These are phyloP conservation scores for Rhinella marina DNA, from an alignment of 2,797 vertebrate species.

Conservation along the genomic window DNA sequence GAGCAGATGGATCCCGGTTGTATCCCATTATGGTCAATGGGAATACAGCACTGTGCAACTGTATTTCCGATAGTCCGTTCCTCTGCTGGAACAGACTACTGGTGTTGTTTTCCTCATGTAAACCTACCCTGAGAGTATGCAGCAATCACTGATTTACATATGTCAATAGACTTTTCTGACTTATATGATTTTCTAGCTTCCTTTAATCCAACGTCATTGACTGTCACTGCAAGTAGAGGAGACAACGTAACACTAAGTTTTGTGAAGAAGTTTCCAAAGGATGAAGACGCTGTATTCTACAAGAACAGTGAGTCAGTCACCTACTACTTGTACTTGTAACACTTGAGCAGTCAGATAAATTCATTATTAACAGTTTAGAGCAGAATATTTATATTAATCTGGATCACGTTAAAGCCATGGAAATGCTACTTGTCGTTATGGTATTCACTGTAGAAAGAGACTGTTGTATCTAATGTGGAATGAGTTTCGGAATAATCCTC, in stretches of 20 bases:
- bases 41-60: no score
- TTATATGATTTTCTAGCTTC: constrained; percentile 74
- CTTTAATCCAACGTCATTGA: constrained; percentile 81
- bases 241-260: constrained; percentile 83
- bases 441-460: no score
- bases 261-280: constrained; percentile 74
- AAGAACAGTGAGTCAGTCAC: constrained; percentile 76
- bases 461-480: neutral
- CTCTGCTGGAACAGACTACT: no score
- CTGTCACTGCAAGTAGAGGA: constrained; percentile 82
- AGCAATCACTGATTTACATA: no score
- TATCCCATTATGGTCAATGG: no score
- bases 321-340: neutral
- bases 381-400: no score
- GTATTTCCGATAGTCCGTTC: no score
- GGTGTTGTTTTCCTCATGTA: no score
- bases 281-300: constrained; percentile 84
- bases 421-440: no score
- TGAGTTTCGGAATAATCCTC: no score
- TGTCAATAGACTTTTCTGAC: neutral
- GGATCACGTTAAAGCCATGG: no score
- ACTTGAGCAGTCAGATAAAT: neutral
- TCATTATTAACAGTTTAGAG: neutral
- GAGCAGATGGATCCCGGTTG: no score
- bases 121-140: neutral